phyloP scores from a whole-genome alignment of 2,113 vertebrate genomes.

The Stomatorhinus ivindoensis region DNA sequence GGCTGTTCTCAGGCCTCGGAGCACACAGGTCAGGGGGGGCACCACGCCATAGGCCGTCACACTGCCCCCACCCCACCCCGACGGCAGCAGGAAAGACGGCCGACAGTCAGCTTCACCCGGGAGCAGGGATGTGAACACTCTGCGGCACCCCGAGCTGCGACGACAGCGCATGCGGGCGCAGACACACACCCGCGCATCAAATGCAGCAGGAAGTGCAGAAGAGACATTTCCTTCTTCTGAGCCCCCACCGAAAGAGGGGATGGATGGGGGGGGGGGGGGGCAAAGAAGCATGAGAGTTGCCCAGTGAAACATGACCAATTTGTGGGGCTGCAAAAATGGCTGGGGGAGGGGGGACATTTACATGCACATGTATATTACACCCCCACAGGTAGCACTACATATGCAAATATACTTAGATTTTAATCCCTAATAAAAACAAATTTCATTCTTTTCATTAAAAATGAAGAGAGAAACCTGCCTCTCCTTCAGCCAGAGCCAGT shows the following conservation, averaged over 20 bases:
- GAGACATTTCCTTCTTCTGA: neutral
- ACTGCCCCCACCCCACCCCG: neutral
- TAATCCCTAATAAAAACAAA: slow-evolving; percentile 38
- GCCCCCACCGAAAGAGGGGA: neutral
- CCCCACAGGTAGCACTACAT: neutral
- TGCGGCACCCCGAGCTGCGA: neutral
- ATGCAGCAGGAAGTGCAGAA: neutral
- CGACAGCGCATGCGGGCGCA: too few relatives aligned
- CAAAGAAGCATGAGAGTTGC: neutral
- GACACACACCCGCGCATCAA: neutral
- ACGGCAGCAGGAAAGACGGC: neutral
- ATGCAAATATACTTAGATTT: neutral
- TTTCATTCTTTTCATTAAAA: slow-evolving; percentile 33
- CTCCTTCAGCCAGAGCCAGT: slow-evolving; percentile 8
- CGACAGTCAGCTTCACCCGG: neutral
- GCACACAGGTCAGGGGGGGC: neutral
- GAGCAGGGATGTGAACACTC: neutral
- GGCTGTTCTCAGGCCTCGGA: neutral
- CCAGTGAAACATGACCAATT: neutral
- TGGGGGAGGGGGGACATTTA: neutral
- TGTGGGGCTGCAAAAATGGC: neutral
- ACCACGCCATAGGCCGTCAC: neutral
- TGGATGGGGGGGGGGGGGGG: neutral
- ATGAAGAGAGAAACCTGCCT: slow-evolving; percentile 12
- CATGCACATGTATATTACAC: neutral